Conservation (phyloP, 2,797 vertebrate genomes). For the Monodelphis domestica region DNA sequence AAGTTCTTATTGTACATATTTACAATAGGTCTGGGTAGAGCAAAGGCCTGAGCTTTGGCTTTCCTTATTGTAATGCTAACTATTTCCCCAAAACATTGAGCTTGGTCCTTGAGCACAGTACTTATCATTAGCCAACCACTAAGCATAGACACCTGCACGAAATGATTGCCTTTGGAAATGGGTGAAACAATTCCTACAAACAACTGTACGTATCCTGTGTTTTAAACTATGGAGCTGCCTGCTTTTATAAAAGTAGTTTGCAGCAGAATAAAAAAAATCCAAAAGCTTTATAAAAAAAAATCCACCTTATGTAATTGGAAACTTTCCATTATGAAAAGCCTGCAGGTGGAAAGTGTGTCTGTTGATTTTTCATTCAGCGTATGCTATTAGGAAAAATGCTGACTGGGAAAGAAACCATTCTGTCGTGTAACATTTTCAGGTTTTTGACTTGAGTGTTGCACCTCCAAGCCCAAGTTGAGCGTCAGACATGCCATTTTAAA, state of each 20-base stretch:
- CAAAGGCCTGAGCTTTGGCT: not conserved
- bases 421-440: not conserved
- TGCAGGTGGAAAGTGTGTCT: not conserved
- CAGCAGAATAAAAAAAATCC: slow-evolving; percentile 1
- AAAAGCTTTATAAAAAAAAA: not conserved
- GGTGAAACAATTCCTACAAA: not conserved
- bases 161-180: not conserved
- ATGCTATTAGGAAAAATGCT: not conserved
- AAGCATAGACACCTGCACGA: not conserved
- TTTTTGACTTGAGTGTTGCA: not conserved
- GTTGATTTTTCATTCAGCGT: accelerated
- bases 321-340: not conserved
- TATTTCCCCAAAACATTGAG: not conserved
- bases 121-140: not conserved
- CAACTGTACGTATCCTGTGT: not conserved
- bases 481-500: slow-evolving; percentile 61
- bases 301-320: not conserved
- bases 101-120: not conserved
- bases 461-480: slow-evolving; percentile 18
- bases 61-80: not conserved
- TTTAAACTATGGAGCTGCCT: not conserved
- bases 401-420: not conserved
- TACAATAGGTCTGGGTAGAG: not conserved
- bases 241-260: not conserved
- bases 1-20: not conserved